A percentile compares a stretch with the other conserved stretches of the same genome.
Conservation (phyloP, 1,140 invertebrate genomes). For the Tetramorium simillimum region DNA sequence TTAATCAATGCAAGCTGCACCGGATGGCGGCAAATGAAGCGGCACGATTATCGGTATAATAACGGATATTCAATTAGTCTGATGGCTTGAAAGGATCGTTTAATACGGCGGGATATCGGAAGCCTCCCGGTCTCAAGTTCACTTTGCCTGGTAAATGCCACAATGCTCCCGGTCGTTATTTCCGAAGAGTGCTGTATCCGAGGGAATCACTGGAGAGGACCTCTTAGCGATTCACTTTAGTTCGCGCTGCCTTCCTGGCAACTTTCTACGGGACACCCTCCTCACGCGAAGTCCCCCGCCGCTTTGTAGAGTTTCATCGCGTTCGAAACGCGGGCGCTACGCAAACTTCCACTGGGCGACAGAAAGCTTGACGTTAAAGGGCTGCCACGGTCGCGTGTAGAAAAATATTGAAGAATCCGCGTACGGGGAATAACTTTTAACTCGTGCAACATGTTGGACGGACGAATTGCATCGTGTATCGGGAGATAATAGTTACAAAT, state of each 20-base stretch:
- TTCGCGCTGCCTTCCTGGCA: conserved; percentile 15
- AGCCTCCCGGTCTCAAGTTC: neutral
- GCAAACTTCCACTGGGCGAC: neutral
- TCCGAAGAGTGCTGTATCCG: conserved; percentile 40
- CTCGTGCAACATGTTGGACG: neutral
- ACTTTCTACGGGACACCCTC: conserved; percentile 28
- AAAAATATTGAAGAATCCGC: conserved; percentile 49
- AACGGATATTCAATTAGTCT: neutral
- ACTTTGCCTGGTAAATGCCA: neutral
- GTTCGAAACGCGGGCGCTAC: neutral
- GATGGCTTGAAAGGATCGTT: conserved; percentile 7
- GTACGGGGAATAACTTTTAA: neutral
- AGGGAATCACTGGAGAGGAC: conserved; percentile 31
- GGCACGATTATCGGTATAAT: conserved; percentile 1
- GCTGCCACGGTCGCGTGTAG: conserved; percentile 4
- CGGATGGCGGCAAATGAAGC: neutral
- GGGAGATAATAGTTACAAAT: neutral
- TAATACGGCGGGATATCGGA: neutral
- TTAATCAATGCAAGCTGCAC: conserved; percentile 6
- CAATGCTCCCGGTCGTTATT: neutral
- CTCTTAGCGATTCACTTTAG: conserved; percentile 46
- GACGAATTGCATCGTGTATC: neutral
- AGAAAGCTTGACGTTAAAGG: conserved; percentile 18
- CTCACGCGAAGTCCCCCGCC: conserved; percentile 29
- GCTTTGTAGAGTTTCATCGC: conserved; percentile 52